Base-by-base conservation (phyloP, 1,140 invertebrate genomes). In the Popillia japonica region DNA sequence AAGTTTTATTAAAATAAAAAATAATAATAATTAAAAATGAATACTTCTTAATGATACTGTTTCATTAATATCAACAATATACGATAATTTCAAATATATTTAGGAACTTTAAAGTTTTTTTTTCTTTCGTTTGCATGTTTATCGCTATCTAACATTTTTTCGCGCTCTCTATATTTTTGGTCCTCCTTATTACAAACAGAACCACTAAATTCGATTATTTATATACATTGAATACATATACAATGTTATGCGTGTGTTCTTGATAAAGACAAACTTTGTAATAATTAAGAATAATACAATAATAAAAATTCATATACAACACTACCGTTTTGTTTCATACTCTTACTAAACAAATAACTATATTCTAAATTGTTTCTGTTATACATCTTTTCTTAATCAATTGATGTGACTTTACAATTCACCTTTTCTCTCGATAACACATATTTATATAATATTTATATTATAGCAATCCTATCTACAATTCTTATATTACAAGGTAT, bases 171-270 rank as follows among this genome's bases (percentile, higher is more conserved):
- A 74, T 22, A 22, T 85, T 83, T 83, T 85, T 85, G 84, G 84
- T 84, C 84, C 83, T 83, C 82, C 27, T 44, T 44, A 44, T 78
- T 79, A 80, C 48, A 80, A 83, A 85, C 82, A 82, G 84, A 85
- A 83, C 84, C 83, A 82, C 41, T 83, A 77, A 80, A 82, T 81
- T 82, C 79, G 81, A 82, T 81, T 82, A 64, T 55, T 78, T 79
- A 83, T 83, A 81, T 83, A 83, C 82, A 83, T 77, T 81, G 82
- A 83, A 78, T 80, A 68, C 61, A 68, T 68, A 80, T 81, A 83
- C 79, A 55, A 34, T 55, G 17, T 55, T 55, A 55, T 55, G 48
- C 17, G 48, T 55, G 17, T 55, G 48, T 34, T 34, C 27, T 34
- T 34, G 27, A 78, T 82, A 80, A 80, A 83, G 72, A 80, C 77